These are phyloP conservation scores for Prolemur simus DNA, from an alignment of 2,113 vertebrate genomes.

Conservation along the genomic window DNA sequence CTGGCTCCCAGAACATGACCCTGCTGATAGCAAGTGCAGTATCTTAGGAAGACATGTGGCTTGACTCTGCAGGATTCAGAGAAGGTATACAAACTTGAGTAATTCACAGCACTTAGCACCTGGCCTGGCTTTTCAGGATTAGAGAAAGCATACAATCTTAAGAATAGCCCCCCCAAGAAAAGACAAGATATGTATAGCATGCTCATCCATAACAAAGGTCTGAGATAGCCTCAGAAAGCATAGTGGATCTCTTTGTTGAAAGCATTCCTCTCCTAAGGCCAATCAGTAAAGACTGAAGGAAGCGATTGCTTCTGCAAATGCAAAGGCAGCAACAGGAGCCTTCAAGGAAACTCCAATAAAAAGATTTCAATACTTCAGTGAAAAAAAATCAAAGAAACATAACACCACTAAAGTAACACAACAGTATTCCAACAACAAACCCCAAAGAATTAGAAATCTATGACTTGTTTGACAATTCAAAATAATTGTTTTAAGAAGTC, in stretches of 20 bases:
- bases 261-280: background rate
- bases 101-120: background rate
- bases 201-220: background rate
- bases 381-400: background rate
- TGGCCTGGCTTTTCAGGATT: background rate
- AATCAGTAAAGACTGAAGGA: background rate
- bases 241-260: background rate
- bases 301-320: background rate
- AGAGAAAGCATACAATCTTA: background rate
- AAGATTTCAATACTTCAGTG: background rate
- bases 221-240: background rate
- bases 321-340: background rate
- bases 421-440: background rate
- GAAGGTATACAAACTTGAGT: background rate
- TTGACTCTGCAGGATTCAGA: background rate
- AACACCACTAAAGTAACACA: background rate
- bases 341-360: background rate
- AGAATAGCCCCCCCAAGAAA: background rate
- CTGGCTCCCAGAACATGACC: background rate
- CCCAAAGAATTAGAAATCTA: background rate
- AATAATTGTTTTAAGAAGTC: background rate
- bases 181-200: background rate
- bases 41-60: background rate
- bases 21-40: background rate
- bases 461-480: background rate